Percentiles rank a stretch among this genome's conserved stretches.
Evolutionary conservation across 2,888 invertebrate genomes (phyloP).

Genomic region (Bedellia somnulentella): DNA sequence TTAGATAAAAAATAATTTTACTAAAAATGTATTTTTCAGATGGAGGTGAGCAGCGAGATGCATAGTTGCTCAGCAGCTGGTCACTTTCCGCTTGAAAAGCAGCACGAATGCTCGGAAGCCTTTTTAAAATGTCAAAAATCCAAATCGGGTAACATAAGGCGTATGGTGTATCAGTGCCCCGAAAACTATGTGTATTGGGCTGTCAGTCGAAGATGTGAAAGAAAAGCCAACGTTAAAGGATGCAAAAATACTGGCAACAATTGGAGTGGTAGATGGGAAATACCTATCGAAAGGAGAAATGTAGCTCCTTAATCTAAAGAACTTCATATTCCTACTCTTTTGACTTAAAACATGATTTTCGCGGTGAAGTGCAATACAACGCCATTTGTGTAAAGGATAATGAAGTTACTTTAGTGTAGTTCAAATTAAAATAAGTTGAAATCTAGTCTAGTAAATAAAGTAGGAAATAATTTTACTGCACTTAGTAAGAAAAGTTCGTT

Average conservation of each 20-base stretch:
- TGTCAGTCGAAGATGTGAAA: constrained; percentile 76
- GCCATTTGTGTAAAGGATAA: too few relatives aligned
- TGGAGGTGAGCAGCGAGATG: constrained; percentile 57
- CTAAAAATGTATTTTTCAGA: constrained; percentile 46
- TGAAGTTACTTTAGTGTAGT: too few relatives aligned
- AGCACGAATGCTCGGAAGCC: constrained; percentile 67
- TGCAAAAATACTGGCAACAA: constrained; percentile 50
- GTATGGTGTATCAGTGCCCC: constrained; percentile 77
- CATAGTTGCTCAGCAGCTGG: constrained; percentile 69
- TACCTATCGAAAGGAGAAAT: constrained; percentile 58
- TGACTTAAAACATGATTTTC: too few relatives aligned
- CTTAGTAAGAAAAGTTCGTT: too few relatives aligned
- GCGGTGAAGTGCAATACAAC: too few relatives aligned
- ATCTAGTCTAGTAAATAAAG: too few relatives aligned
- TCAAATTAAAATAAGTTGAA: too few relatives aligned
- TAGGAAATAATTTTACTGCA: too few relatives aligned
- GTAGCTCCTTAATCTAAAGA: constrained; percentile 43
- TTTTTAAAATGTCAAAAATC: constrained; percentile 70
- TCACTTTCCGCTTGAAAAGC: constrained; percentile 67
- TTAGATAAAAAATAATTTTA: background rate
- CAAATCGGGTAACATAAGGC: constrained; percentile 58
- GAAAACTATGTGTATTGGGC: constrained; percentile 76
- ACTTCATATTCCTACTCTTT: too few relatives aligned
- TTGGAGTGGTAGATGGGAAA: constrained; percentile 54
- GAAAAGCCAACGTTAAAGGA: constrained; percentile 59